These are phyloP conservation scores for Urocynchramus pylzowi DNA, from an alignment of 2,113 vertebrate species.

Conservation along the genomic window DNA sequence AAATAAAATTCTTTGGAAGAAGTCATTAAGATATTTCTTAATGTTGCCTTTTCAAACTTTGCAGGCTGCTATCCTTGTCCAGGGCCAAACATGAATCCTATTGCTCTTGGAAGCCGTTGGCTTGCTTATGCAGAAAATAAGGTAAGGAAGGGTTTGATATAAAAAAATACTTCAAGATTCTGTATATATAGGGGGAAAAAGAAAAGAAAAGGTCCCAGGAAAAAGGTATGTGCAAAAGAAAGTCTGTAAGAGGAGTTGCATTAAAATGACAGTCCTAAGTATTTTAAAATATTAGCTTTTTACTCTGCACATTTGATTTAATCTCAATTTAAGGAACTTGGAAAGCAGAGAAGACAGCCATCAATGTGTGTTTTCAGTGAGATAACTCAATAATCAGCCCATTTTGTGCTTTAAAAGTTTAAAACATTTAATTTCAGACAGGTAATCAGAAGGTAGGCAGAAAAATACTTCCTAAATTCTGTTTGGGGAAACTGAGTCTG, in stretches of 20 bases:
- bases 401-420: neutral
- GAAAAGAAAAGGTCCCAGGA: neutral
- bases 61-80: conserved; percentile 96
- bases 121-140: conserved; percentile 98
- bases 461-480: neutral
- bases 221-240: neutral
- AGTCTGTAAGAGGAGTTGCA: neutral
- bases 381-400: neutral
- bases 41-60: conserved; percentile 58
- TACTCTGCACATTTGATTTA: neutral
- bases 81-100: conserved; percentile 94
- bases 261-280: neutral
- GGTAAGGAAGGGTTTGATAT: conserved; percentile 69
- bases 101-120: conserved; percentile 94
- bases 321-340: neutral
- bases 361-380: neutral
- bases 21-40: conserved; percentile 45
- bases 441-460: neutral
- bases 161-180: neutral
- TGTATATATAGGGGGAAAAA: rapidly evolving
- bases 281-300: neutral
- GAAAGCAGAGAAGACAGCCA: neutral
- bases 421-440: neutral
- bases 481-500: neutral
- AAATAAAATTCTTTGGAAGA: conserved; percentile 20